A percentile compares a stretch with the other conserved stretches of the same genome.
Evolutionary conservation across 2,888 invertebrate genomes (phyloP).

Genomic region (Temnothorax unifasciatus): DNA sequence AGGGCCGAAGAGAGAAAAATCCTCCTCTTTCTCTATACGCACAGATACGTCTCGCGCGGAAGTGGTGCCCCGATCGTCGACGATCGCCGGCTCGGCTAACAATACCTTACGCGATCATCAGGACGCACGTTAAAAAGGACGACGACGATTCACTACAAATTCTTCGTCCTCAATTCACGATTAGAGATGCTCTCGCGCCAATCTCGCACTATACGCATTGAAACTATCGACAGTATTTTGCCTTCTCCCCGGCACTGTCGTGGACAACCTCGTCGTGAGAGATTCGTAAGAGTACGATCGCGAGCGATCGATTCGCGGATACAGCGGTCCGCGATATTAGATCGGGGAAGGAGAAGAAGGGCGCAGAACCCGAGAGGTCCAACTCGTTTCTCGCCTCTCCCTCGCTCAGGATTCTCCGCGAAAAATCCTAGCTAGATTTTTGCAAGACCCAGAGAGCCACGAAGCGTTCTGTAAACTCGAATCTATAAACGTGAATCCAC

Average conservation of each 20-base stretch:
- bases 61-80: slow-evolving; percentile 21
- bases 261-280: background rate
- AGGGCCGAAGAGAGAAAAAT: background rate
- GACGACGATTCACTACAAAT: slow-evolving; percentile 38
- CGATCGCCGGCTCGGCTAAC: slow-evolving; percentile 35
- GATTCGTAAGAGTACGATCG: background rate
- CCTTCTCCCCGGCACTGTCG: background rate
- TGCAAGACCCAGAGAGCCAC: background rate
- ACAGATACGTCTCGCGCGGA: background rate
- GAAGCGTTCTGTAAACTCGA: slow-evolving; percentile 13
- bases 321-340: background rate
- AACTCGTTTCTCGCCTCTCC: background rate
- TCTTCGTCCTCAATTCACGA: slow-evolving; percentile 41
- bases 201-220: background rate
- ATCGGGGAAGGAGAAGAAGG: slow-evolving; percentile 29
- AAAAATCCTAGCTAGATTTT: background rate
- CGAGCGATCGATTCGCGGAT: background rate
- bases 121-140: slow-evolving; percentile 34
- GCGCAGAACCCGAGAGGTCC: background rate
- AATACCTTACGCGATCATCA: slow-evolving; percentile 40
- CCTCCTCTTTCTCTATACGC: background rate
- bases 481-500: background rate
- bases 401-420: background rate
- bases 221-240: slow-evolving; percentile 35
- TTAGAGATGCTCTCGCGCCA: background rate